These are phyloP conservation scores for Sebastes umbrosus DNA, from an alignment of 2,797 vertebrate species.

Conservation along the genomic window DNA sequence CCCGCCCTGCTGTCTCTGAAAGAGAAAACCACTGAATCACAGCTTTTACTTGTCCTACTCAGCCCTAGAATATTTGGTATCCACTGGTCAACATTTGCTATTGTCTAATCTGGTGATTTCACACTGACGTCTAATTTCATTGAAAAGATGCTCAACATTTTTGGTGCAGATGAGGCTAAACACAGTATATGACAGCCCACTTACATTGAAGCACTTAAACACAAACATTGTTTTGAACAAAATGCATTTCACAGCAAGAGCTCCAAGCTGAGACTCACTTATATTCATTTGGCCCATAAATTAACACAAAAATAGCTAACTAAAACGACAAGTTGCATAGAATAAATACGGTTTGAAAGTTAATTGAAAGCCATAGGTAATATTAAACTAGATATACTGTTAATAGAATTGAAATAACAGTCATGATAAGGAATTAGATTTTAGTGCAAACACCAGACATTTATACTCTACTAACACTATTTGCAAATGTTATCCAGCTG, in stretches of 20 bases:
- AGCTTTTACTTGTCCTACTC: constrained; percentile 9
- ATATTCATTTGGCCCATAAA: background rate
- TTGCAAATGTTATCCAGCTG: constrained; percentile 1
- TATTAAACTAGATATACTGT: background rate
- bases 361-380: background rate
- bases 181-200: background rate
- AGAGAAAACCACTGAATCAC: constrained; percentile 6
- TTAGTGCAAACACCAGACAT: constrained; percentile 5
- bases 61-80: constrained; percentile 3
- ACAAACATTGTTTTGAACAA: background rate
- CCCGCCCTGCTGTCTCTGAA: background rate
- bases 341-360: background rate
- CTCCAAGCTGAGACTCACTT: background rate
- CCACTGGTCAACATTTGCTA: background rate
- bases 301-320: background rate
- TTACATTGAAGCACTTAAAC: constrained; percentile 8
- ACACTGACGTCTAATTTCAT: background rate
- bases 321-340: background rate
- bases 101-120: constrained; percentile 8
- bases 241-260: background rate
- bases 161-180: background rate
- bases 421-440: background rate
- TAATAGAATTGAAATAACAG: background rate
- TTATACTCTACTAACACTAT: background rate
- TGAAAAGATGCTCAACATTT: background rate